Percentiles rank a stretch among this genome's conserved stretches.
These are phyloP conservation scores for Strix uralensis DNA, from an alignment of 2,113 vertebrate species.

Conservation along the genomic window DNA sequence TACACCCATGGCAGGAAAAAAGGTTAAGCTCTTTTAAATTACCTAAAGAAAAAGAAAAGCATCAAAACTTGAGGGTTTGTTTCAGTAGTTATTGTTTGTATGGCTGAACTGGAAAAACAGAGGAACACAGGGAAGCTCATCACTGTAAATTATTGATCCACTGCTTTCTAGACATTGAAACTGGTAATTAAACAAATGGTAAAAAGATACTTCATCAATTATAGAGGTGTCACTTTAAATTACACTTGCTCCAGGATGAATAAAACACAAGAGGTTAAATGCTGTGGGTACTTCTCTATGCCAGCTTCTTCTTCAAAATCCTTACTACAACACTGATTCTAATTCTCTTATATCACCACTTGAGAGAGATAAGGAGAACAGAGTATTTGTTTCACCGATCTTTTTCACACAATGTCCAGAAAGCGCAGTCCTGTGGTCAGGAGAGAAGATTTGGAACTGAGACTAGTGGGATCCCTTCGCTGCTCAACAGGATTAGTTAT, in stretches of 20 bases:
- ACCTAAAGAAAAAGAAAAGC: not conserved
- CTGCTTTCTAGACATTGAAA: slow-evolving; percentile 53
- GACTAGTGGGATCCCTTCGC: not conserved
- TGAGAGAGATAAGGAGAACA: not conserved
- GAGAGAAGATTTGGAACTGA: not conserved
- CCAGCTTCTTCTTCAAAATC: not conserved
- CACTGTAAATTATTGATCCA: slow-evolving; percentile 60
- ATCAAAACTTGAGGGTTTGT: not conserved
- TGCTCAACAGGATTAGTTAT: not conserved
- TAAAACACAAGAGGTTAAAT: slow-evolving; percentile 28
- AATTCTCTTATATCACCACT: not conserved
- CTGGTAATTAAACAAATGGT: slow-evolving; percentile 67
- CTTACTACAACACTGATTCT: not conserved
- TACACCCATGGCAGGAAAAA: not conserved
- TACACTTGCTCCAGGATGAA: slow-evolving; percentile 38
- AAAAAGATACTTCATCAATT: slow-evolving; percentile 63
- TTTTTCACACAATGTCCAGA: not conserved
- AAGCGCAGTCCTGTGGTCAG: not conserved
- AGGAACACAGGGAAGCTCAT: not conserved
- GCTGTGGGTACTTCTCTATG: not conserved
- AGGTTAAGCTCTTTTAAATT: not conserved
- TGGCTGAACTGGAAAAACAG: not conserved
- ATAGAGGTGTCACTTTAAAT: slow-evolving; percentile 60
- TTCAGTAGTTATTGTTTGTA: not conserved
- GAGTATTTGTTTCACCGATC: not conserved